Evolutionary conservation across 1,140 invertebrate genomes (phyloP).

Genomic region (Zaprionus gabonicus): DNA sequence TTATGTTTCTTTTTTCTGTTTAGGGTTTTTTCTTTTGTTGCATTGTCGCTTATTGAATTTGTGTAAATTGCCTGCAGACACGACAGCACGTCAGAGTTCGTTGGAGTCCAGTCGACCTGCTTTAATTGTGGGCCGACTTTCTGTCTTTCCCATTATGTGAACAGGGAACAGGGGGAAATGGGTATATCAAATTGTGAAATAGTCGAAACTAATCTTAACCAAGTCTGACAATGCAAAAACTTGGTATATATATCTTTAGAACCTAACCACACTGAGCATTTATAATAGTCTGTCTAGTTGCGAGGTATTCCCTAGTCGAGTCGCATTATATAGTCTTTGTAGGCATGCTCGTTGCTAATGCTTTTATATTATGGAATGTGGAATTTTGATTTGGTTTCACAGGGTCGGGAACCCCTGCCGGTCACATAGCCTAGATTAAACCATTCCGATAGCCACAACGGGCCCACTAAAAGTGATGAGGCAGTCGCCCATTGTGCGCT

Average conservation of each 20-base stretch:
- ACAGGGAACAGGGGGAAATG: not conserved
- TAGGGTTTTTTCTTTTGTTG: not conserved
- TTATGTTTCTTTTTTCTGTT: constrained; percentile 26
- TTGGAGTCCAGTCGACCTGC: constrained; percentile 26
- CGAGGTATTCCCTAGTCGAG: not conserved
- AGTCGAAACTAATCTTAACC: not conserved
- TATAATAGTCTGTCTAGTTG: not conserved
- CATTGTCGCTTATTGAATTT: constrained; percentile 72
- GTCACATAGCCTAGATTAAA: constrained; percentile 40
- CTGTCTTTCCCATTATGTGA: not conserved
- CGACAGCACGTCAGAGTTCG: constrained; percentile 47
- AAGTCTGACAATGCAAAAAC: not conserved
- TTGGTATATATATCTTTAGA: not conserved
- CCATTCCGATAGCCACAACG: constrained; percentile 21
- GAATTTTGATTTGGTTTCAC: constrained; percentile 54
- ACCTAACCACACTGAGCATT: not conserved
- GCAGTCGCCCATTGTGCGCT: constrained; percentile 22
- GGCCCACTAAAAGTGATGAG: not conserved
- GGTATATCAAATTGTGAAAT: not conserved
- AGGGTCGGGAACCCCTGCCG: not conserved
- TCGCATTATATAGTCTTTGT: not conserved
- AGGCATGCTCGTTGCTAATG: constrained; percentile 54
- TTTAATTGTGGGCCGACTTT: not conserved
- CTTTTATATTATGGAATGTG: constrained; percentile 63
- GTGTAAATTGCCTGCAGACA: constrained; percentile 75